phyloP scores from a whole-genome alignment of 2,113 vertebrate genomes.

The Nothobranchius kuhntae region DNA sequence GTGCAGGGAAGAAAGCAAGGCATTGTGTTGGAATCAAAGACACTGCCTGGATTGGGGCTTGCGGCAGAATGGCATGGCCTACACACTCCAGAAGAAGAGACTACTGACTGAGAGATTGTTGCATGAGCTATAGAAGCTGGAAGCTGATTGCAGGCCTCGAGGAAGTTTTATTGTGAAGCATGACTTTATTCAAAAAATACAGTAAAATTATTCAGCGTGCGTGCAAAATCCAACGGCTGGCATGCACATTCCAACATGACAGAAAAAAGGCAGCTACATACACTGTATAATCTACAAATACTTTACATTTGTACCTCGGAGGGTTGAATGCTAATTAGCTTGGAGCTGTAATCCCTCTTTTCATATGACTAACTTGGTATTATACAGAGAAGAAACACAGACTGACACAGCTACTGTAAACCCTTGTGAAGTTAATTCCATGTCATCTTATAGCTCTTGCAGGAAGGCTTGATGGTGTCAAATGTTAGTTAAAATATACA shows the following conservation, averaged over 20 bases:
- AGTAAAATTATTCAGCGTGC: slow-evolving; percentile 27
- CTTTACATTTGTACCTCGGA: slow-evolving; percentile 38
- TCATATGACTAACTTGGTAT: slow-evolving; percentile 19
- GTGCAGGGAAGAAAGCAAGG: slow-evolving; percentile 39
- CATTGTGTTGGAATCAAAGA: slow-evolving; percentile 65
- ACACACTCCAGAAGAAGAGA: slow-evolving; percentile 42
- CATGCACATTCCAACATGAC: slow-evolving; percentile 32
- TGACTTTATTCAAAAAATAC: slow-evolving; percentile 29
- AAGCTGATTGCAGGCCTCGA: slow-evolving; percentile 50
- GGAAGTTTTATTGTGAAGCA: slow-evolving; percentile 41
- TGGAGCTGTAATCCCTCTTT: slow-evolving; percentile 52
- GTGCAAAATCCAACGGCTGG: slow-evolving; percentile 24
- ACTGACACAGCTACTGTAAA: slow-evolving; percentile 24
- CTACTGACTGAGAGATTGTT: slow-evolving; percentile 32
- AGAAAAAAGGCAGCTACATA: slow-evolving; percentile 28
- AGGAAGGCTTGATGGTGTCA: slow-evolving; percentile 33
- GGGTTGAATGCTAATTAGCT: slow-evolving; percentile 60
- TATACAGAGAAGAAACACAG: slow-evolving; percentile 31
- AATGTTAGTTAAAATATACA: slow-evolving; percentile 15
- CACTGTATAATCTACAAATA: slow-evolving; percentile 47
- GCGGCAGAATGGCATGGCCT: slow-evolving; percentile 44
- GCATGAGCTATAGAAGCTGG: slow-evolving; percentile 33
- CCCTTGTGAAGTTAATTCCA: slow-evolving; percentile 42
- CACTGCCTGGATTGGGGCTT: slow-evolving; percentile 57
- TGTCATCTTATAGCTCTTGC: slow-evolving; percentile 31